These are phyloP conservation scores for Polylopha cassiicola DNA, from an alignment of 2,888 invertebrate species.

Conservation along the genomic window DNA sequence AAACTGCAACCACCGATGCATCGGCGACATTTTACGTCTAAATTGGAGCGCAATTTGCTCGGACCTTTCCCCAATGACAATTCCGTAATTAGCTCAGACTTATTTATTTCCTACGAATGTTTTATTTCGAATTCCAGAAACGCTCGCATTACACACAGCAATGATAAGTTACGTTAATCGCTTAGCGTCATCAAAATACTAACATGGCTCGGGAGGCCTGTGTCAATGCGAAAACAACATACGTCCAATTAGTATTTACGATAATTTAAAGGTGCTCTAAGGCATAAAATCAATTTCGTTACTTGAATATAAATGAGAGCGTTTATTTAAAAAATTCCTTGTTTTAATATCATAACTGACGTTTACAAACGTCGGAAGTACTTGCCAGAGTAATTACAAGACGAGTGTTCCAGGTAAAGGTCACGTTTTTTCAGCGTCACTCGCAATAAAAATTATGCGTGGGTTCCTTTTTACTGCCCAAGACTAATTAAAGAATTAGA, in stretches of 20 bases:
- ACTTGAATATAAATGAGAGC: conserved; percentile 17
- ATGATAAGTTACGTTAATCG: conserved; percentile 3
- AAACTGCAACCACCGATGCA: conserved; percentile 39
- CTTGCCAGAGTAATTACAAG: conserved; percentile 41
- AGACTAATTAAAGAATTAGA: conserved; percentile 60
- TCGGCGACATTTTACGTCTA: conserved; percentile 52
- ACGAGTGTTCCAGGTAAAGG: conserved; percentile 48
- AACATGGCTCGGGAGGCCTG: conserved; percentile 5
- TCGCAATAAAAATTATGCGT: conserved; percentile 48
- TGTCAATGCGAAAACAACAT: conserved; percentile 16
- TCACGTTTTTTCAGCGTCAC: conserved; percentile 50
- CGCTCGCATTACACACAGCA: background rate
- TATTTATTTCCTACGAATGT: conserved; percentile 41
- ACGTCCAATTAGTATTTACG: conserved; percentile 8
- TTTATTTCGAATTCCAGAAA: conserved; percentile 13
- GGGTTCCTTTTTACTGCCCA: conserved; percentile 38
- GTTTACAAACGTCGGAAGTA: conserved; percentile 28
- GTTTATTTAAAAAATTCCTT: conserved; percentile 8
- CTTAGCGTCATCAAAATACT: conserved; percentile 8
- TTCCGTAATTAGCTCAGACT: conserved; percentile 54
- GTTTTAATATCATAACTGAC: conserved; percentile 29
- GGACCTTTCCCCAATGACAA: conserved; percentile 50
- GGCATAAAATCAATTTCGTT: conserved; percentile 17
- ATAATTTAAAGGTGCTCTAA: conserved; percentile 11
- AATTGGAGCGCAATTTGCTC: conserved; percentile 56